Evolutionary conservation across 2,797 vertebrate species (phyloP), one percentile per base, ranked within the genome.

Genomic region (Ambastaia sidthimunki): DNA sequence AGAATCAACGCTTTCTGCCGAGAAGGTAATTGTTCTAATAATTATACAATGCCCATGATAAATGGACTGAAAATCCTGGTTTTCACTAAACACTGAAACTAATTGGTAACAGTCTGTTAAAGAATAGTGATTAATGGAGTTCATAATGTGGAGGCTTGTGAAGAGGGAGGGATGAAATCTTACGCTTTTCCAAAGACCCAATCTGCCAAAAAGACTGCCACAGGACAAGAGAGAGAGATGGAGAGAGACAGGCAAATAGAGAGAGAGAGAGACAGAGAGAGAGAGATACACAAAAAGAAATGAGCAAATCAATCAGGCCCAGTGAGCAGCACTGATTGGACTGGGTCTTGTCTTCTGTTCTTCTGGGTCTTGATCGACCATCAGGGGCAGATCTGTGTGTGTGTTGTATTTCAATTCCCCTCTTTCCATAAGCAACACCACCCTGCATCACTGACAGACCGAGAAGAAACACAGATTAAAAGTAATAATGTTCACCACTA

Each of bases 11-110:
- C 9, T 54, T 83, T 76, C 66, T 65, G 78, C 70, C 3, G 68
- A 72, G 73, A 82, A 87, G 81, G 76, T 86, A 87, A 89, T 89
- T 87, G 85, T 82, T 87, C 84, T 85, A 81, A 87, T 88, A 86
- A 87, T 85, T 86, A 83, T 82, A 87, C 83, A 87, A 88, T 72
- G 82, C 76, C 55, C 54, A 79, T 89, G 85, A 88, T 88, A 87
- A 87, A 89, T 89, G 80, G 71, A 75, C 60, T 75, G 81, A 86
- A 89, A 83, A 84, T 66, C 57, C 68, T 18, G 74, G 37, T 78
- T 84, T 85, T 84, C 72, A 68, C 82, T 80, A 87, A 86, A 86
- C 82, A 81, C 19, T 67, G 76, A 82, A 76, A 78, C 82, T 87
- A 88, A 89, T 87, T 86, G 83, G 85, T 81, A 85, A 80, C 80